phyloP scores from a whole-genome alignment of 2,113 vertebrate genomes.

The Thamnaconus septentrionalis region DNA sequence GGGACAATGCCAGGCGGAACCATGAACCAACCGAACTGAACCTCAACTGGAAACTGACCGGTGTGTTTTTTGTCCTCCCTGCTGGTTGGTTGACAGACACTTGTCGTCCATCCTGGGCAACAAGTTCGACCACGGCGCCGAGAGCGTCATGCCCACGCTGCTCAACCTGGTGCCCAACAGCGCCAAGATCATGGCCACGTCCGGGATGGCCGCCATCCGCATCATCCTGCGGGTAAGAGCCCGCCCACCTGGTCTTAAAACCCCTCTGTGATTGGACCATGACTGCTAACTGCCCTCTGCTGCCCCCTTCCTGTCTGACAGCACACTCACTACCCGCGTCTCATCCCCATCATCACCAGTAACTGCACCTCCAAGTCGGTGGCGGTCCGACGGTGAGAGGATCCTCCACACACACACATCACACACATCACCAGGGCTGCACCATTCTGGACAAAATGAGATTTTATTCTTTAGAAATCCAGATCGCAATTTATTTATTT shows the following conservation, averaged over 20 bases:
- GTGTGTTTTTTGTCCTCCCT: background rate
- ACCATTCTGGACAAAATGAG: background rate
- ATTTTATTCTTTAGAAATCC: too few relatives aligned
- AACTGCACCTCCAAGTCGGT: slow-evolving; percentile 98
- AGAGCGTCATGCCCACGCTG: slow-evolving; percentile 95
- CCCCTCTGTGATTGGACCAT: too few relatives aligned
- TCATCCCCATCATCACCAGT: slow-evolving; percentile 98
- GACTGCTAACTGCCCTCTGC: too few relatives aligned
- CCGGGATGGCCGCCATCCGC: slow-evolving; percentile 89
- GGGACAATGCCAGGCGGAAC: too few relatives aligned
- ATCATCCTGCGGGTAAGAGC: slow-evolving; percentile 93
- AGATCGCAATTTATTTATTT: too few relatives aligned
- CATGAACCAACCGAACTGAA: too few relatives aligned
- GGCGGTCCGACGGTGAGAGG: slow-evolving; percentile 90
- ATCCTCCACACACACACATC: background rate
- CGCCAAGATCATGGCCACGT: slow-evolving; percentile 99
- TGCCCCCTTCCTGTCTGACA: slow-evolving; percentile 51
- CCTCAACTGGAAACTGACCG: background rate
- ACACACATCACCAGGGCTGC: background rate
- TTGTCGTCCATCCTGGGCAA: slow-evolving; percentile 90
- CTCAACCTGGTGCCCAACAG: slow-evolving; percentile 99
- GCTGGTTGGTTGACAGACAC: slow-evolving; percentile 74
- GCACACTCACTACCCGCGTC: slow-evolving; percentile 94
- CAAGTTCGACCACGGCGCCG: slow-evolving; percentile 97
- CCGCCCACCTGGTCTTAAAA: too few relatives aligned